Conservation (phyloP, 2,797 vertebrate species). For the Moxostoma hubbsi region DNA sequence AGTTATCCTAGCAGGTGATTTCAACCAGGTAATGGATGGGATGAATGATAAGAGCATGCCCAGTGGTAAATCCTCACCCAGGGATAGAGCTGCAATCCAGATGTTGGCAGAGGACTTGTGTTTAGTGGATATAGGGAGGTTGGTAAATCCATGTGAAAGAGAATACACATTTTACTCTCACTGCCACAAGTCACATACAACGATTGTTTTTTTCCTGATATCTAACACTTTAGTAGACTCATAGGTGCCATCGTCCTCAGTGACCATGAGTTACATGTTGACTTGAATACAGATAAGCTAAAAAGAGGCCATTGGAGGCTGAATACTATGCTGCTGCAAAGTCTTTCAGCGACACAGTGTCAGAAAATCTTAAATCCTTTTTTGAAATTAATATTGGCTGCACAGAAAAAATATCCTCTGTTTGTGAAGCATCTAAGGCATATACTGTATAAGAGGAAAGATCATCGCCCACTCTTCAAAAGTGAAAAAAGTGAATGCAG, state of each 20-base stretch:
- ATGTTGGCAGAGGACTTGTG: conserved; percentile 5
- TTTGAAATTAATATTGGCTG: no score
- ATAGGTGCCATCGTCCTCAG: conserved; percentile 2
- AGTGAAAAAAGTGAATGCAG: no score
- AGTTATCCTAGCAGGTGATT: conserved; percentile 17
- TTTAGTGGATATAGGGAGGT: conserved; percentile 39
- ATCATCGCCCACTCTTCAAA: no score
- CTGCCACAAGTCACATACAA: conserved; percentile 29
- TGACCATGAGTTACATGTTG: conserved; percentile 27
- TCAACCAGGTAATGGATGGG: neutral
- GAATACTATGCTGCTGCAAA: conserved; percentile 12
- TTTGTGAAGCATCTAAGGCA: no score
- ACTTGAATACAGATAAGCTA: conserved; percentile 27
- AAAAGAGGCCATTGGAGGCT: conserved; percentile 22
- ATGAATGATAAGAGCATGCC: neutral
- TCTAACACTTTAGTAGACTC: neutral
- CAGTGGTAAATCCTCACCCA: neutral
- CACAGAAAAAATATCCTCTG: no score
- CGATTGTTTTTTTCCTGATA: conserved; percentile 39
- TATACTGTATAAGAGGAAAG: no score
- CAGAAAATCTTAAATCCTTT: no score
- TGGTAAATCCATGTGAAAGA: neutral
- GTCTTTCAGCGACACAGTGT: no score
- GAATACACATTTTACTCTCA: conserved; percentile 44
- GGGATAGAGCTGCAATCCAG: conserved; percentile 23